Percentiles rank a stretch among this genome's conserved stretches.
phyloP scores from a whole-genome alignment of 2,113 vertebrate species.

The Blennius ocellaris region DNA sequence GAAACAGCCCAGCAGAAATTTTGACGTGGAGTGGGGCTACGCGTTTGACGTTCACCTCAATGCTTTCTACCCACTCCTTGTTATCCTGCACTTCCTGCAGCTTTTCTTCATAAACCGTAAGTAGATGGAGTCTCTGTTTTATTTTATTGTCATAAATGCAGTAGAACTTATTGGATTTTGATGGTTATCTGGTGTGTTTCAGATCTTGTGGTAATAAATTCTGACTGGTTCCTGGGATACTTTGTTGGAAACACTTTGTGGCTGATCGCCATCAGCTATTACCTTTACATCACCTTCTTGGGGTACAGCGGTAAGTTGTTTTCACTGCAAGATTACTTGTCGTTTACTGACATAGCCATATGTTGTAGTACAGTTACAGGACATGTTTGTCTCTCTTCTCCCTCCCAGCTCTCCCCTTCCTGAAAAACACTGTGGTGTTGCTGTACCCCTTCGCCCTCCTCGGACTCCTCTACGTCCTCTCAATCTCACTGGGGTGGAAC shows the following conservation, averaged over 20 bases:
- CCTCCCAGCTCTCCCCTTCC: slow-evolving; percentile 89
- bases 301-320: slow-evolving; percentile 91
- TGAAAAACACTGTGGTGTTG: slow-evolving; percentile 95
- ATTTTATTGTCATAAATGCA: background rate
- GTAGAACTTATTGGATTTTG: background rate
- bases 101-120: slow-evolving; percentile 98
- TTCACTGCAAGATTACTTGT: background rate
- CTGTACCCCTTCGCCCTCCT: slow-evolving; percentile 94
- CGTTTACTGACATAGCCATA: too few relatives aligned
- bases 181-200: slow-evolving; percentile 61
- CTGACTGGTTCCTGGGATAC: slow-evolving; percentile 84
- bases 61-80: slow-evolving; percentile 95
- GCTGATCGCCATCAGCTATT: slow-evolving; percentile 95
- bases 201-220: slow-evolving; percentile 90
- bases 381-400: background rate
- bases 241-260: slow-evolving; percentile 92
- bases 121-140: slow-evolving; percentile 47
- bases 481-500: slow-evolving; percentile 94
- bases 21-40: slow-evolving; percentile 98
- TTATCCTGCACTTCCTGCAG: slow-evolving; percentile 97
- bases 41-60: slow-evolving; percentile 98
- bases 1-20: slow-evolving; percentile 89
- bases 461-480: slow-evolving; percentile 90
- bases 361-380: background rate
- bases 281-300: slow-evolving; percentile 97